Evolutionary conservation across 2,113 vertebrate genomes (phyloP).

Genomic region (Thinocorus orbignyianus): DNA sequence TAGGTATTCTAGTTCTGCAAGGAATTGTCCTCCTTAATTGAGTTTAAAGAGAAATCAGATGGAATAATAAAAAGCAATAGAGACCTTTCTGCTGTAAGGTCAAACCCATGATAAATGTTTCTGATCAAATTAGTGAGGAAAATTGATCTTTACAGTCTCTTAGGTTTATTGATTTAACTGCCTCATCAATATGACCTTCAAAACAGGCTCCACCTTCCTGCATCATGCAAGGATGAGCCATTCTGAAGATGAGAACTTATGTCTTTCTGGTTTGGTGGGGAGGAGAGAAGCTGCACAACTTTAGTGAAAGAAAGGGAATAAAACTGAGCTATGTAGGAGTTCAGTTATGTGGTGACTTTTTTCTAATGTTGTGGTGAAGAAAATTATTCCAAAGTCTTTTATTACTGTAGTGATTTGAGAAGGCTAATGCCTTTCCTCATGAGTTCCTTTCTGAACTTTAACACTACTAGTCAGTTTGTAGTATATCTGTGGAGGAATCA

Average conservation of each 20-base stretch:
- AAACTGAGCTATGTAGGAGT: neutral
- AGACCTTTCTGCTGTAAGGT: constrained; percentile 16
- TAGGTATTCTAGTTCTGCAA: neutral
- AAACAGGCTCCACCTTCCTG: neutral
- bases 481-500: neutral
- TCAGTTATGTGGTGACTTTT: neutral
- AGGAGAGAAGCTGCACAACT: neutral
- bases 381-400: neutral
- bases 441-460: neutral
- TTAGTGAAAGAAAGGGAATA: neutral
- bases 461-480: neutral
- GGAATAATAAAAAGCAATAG: neutral
- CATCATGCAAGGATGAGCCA: neutral
- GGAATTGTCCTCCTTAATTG: neutral
- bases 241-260: neutral
- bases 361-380: neutral
- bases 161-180: neutral
- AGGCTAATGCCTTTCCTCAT: neutral
- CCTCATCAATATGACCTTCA: neutral
- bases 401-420: neutral
- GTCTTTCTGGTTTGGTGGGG: neutral
- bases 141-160: neutral
- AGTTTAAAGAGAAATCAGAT: neutral
- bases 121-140: constrained; percentile 3
- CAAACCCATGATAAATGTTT: neutral